phyloP scores from a whole-genome alignment of 2,113 vertebrate genomes.

The Salvator merianae region DNA sequence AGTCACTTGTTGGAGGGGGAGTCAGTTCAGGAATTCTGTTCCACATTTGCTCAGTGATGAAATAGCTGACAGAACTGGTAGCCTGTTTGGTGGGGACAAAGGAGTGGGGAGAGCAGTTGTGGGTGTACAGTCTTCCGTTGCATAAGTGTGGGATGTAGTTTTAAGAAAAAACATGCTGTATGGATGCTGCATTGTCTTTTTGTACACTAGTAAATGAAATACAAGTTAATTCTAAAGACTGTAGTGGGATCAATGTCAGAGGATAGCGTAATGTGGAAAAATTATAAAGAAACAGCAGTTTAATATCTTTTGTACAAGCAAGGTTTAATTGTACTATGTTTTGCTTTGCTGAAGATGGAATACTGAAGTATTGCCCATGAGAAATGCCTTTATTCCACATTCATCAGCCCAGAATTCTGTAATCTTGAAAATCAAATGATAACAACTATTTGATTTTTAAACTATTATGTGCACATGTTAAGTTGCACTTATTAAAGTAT shows the following conservation, averaged over 20 bases:
- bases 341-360: conserved; percentile 10
- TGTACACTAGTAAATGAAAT: background rate
- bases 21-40: background rate
- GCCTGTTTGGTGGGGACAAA: background rate
- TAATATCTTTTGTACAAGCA: background rate
- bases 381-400: conserved; percentile 18
- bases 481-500: too few species aligned
- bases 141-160: background rate
- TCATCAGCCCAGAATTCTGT: background rate
- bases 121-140: background rate
- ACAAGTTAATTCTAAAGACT: background rate
- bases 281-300: background rate
- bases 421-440: conserved; percentile 12
- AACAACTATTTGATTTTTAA: background rate
- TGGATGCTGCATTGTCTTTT: background rate
- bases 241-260: background rate
- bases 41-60: background rate
- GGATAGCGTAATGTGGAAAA: too few species aligned
- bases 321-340: background rate
- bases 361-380: background rate
- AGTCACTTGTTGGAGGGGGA: background rate
- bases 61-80: background rate
- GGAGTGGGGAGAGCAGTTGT: background rate
- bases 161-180: background rate
- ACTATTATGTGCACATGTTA: background rate